Conservation (phyloP, 2,797 vertebrate species). For the Notolabrus celidotus region DNA sequence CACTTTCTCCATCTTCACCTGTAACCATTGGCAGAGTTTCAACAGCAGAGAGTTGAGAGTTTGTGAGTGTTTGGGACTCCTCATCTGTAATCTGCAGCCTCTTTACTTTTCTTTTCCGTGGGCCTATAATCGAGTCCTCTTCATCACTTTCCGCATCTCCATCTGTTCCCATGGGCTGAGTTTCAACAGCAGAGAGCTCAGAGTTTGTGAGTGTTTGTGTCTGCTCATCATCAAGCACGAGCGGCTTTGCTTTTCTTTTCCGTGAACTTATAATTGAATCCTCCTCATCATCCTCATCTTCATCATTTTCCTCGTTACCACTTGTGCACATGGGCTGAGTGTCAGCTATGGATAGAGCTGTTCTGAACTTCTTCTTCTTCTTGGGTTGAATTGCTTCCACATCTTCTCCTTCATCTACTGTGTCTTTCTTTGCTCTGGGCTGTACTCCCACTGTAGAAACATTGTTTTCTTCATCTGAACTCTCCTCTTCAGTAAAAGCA, state of each 20-base stretch:
- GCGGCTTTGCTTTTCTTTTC: constrained; percentile 35
- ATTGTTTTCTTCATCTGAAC: constrained; percentile 13
- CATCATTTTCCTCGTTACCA: constrained; percentile 53
- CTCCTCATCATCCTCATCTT: constrained; percentile 16
- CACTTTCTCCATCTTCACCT: constrained; percentile 36
- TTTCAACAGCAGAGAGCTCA: constrained; percentile 17
- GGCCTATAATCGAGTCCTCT: constrained; percentile 7
- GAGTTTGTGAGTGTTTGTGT: constrained; percentile 13
- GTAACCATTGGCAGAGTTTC: constrained; percentile 42
- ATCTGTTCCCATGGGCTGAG: constrained; percentile 34
- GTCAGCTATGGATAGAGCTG: constrained; percentile 29
- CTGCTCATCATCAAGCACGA: constrained; percentile 33
- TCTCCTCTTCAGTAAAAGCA: constrained; percentile 48
- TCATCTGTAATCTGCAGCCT: constrained; percentile 35
- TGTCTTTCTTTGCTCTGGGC: constrained; percentile 17
- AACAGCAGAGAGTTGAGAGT: constrained; percentile 26
- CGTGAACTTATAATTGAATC: background rate
- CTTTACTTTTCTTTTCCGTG: constrained; percentile 46
- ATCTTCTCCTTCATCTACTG: background rate
- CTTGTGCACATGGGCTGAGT: constrained; percentile 61
- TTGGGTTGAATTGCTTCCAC: constrained; percentile 14
- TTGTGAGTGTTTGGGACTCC: constrained; percentile 10
- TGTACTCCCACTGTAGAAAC: constrained; percentile 13
- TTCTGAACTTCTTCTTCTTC: constrained; percentile 8
- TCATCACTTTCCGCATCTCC: constrained; percentile 21